phyloP scores from a whole-genome alignment of 2,797 vertebrate species.

The Ceyx erithaca region DNA sequence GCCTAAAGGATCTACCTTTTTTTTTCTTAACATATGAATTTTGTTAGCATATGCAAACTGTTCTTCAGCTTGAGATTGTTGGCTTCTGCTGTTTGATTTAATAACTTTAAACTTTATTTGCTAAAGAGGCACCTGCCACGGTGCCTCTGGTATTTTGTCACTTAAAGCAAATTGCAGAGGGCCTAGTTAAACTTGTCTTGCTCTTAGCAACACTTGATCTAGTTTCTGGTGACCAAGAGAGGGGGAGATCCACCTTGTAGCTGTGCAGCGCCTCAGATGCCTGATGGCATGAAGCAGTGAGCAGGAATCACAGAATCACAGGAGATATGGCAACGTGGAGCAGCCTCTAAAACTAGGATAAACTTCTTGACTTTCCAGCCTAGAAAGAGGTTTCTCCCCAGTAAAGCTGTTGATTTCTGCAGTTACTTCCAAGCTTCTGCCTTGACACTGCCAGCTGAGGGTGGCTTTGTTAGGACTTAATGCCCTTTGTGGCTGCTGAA shows the following conservation, averaged over 20 bases:
- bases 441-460: not conserved
- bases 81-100: not conserved
- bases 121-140: not conserved
- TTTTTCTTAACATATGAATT: not conserved
- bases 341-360: not conserved
- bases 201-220: not conserved
- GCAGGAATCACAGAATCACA: no score
- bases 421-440: not conserved
- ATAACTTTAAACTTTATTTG: not conserved
- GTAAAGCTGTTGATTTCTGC: not conserved
- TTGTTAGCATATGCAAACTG: not conserved
- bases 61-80: not conserved
- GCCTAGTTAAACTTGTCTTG: not conserved
- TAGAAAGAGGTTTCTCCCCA: not conserved
- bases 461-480: not conserved
- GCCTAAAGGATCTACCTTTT: no score
- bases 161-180: not conserved
- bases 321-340: no score
- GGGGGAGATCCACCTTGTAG: not conserved
- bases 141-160: not conserved
- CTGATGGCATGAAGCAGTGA: no score
- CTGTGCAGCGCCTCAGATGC: not conserved
- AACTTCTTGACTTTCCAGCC: not conserved
- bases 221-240: not conserved
- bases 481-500: not conserved